These are phyloP conservation scores for Amphiduros pacificus DNA, from an alignment of 2,888 invertebrate genomes.

Conservation along the genomic window DNA sequence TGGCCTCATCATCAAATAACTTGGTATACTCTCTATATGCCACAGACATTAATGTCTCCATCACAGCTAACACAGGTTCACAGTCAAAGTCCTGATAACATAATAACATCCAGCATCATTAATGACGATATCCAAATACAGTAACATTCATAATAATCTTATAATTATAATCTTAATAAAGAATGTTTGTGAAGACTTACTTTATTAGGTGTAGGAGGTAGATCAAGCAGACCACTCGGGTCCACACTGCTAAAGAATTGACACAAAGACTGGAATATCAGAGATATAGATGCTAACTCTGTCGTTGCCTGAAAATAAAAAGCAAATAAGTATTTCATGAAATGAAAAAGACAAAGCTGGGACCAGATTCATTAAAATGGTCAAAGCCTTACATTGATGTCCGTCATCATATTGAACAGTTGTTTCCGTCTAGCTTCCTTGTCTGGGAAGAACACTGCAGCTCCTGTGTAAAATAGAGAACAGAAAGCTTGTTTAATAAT, in stretches of 20 bases:
- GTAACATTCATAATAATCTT: not conserved
- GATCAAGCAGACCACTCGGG: slow-evolving; percentile 52
- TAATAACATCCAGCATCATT: not conserved
- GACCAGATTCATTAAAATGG: not conserved
- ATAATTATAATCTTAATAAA: not conserved
- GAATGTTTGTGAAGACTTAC: slow-evolving; percentile 27
- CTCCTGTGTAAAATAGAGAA: slow-evolving; percentile 45
- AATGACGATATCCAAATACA: too few species aligned
- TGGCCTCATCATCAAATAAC: slow-evolving; percentile 33
- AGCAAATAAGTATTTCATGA: not conserved
- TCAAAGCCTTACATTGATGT: slow-evolving; percentile 17
- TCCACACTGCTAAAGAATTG: slow-evolving; percentile 58
- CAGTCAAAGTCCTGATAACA: slow-evolving; percentile 42
- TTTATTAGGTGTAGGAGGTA: slow-evolving; percentile 41
- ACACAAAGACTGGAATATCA: slow-evolving; percentile 57
- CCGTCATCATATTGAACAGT: slow-evolving; percentile 51
- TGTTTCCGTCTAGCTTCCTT: slow-evolving; percentile 54
- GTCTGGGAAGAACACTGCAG: slow-evolving; percentile 57
- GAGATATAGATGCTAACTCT: slow-evolving; percentile 48
- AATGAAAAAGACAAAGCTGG: not conserved
- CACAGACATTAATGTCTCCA: slow-evolving; percentile 54
- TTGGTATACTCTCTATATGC: slow-evolving; percentile 47
- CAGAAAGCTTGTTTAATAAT: too few species aligned
- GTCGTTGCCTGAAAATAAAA: slow-evolving; percentile 38
- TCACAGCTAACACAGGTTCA: slow-evolving; percentile 44